Conservation (phyloP, 2,113 vertebrate species). For the Leucosticte australis region DNA sequence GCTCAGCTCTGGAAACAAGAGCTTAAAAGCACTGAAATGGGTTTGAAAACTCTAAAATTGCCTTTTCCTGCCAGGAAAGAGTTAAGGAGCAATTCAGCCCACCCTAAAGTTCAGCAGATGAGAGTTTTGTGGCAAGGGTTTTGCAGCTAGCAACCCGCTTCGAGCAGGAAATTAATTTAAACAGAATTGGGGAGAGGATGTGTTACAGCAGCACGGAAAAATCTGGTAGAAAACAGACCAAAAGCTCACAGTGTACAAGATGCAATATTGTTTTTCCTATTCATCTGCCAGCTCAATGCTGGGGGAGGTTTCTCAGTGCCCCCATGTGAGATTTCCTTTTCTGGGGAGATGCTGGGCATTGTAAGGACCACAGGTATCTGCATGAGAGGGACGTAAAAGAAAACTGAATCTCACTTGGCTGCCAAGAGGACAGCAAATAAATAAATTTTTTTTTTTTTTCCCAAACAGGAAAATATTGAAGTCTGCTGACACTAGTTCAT, state of each 20-base stretch:
- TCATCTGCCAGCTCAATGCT: not conserved
- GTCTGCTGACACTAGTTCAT: not conserved
- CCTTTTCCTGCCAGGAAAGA: not conserved
- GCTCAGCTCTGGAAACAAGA: not conserved
- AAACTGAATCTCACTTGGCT: not conserved
- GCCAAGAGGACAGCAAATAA: not conserved
- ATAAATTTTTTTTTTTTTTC: not conserved
- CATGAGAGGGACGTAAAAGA: not conserved
- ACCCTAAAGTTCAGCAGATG: not conserved
- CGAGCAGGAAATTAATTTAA: not conserved
- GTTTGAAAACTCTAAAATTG: not conserved
- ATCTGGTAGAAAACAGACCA: not conserved
- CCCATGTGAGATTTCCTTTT: rapidly evolving
- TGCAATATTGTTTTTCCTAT: not conserved
- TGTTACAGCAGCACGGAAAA: not conserved
- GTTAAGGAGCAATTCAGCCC: not conserved
- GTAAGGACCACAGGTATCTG: not conserved
- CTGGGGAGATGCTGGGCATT: not conserved
- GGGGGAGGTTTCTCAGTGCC: not conserved
- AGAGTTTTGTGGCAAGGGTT: not conserved
- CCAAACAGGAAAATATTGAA: not conserved
- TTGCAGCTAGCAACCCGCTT: not conserved
- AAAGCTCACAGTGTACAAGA: not conserved
- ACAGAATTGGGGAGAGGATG: not conserved
- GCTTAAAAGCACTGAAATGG: not conserved